Evolutionary conservation across 2,888 invertebrate species (phyloP).

Genomic region (Orgyia antiqua): DNA sequence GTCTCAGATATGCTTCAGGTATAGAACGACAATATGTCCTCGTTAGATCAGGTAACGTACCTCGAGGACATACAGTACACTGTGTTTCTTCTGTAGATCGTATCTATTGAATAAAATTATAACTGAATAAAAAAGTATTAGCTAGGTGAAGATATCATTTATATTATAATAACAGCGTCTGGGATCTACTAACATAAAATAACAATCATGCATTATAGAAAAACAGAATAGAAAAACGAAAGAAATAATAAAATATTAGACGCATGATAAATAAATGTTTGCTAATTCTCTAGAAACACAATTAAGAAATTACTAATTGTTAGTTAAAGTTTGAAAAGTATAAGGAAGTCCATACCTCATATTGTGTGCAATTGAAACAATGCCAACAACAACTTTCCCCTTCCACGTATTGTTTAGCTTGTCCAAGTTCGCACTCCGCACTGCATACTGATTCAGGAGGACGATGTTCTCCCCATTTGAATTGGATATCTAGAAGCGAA

Average conservation of each 20-base stretch:
- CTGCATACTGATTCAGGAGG: constrained; percentile 95
- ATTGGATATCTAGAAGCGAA: constrained; percentile 85
- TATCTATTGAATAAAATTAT: constrained; percentile 75
- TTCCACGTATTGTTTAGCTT: constrained; percentile 94
- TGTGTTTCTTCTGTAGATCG: constrained; percentile 89
- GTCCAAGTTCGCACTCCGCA: constrained; percentile 90
- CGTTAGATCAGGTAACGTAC: constrained; percentile 88
- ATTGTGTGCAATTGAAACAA: constrained; percentile 82
- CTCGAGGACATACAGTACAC: constrained; percentile 89
- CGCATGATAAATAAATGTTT: too few species aligned
- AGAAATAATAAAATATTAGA: too few species aligned
- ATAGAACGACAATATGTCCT: constrained; percentile 86
- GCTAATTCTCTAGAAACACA: too few species aligned
- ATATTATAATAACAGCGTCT: background rate
- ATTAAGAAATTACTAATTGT: too few species aligned
- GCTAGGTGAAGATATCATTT: background rate
- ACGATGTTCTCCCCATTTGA: constrained; percentile 86
- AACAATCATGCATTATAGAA: too few species aligned
- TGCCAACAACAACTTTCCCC: constrained; percentile 97
- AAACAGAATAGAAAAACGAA: too few species aligned
- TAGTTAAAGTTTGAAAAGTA: too few species aligned
- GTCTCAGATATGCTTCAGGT: constrained; percentile 88
- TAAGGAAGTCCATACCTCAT: constrained; percentile 57
- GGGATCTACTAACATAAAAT: too few species aligned
- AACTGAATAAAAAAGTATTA: background rate